These are phyloP conservation scores for Caretta caretta DNA, from an alignment of 2,113 vertebrate species.

Conservation along the genomic window DNA sequence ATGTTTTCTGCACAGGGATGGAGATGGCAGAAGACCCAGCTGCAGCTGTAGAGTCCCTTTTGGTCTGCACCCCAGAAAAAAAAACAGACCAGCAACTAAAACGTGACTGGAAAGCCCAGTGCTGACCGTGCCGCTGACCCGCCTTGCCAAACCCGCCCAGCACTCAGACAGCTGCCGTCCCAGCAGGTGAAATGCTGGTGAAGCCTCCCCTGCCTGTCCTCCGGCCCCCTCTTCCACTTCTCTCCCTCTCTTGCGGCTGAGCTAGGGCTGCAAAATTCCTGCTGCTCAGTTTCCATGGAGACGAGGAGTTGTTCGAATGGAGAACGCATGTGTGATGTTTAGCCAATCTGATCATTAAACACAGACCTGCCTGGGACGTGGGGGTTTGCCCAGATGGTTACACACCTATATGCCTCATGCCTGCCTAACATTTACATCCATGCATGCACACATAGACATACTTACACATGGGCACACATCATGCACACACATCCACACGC, in stretches of 20 bases:
- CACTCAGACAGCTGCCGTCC: neutral
- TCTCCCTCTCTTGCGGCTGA: conserved; percentile 37
- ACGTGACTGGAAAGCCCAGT: neutral
- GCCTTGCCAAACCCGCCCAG: neutral
- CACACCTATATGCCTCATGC: neutral
- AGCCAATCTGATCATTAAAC: neutral
- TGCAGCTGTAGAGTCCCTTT: neutral
- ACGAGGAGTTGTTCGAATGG: conserved; percentile 58
- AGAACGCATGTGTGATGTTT: neutral
- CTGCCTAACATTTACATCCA: neutral
- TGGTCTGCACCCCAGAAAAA: neutral
- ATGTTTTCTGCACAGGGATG: neutral
- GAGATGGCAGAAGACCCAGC: neutral
- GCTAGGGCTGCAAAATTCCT: neutral
- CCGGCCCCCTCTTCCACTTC: neutral
- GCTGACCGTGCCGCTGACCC: neutral
- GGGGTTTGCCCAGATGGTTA: neutral
- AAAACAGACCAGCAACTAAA: neutral
- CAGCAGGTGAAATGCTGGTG: neutral
- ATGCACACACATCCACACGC: neutral
- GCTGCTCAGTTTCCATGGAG: conserved; percentile 81
- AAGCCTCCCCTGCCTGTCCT: neutral
- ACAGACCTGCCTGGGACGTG: neutral
- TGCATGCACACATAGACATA: neutral
- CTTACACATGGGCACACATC: neutral